Conservation (phyloP, 1,140 invertebrate genomes). For the Leptoteleia sp. region DNA sequence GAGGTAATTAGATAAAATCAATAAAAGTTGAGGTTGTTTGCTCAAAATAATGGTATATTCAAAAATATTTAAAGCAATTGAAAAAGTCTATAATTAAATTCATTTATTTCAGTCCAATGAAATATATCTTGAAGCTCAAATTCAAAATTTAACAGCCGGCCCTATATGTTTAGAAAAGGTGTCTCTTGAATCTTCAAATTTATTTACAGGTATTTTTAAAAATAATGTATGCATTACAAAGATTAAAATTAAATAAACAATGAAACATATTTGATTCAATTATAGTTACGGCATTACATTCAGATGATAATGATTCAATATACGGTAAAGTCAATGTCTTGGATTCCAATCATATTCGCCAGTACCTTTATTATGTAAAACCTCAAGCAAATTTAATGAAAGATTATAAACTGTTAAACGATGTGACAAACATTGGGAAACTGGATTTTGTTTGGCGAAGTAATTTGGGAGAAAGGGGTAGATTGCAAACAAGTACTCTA, state of each 20-base stretch:
- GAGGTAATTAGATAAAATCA: no score
- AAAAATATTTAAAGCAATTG: not conserved
- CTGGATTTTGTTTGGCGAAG: constrained; percentile 98
- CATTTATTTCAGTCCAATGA: constrained; percentile 89
- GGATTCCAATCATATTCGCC: constrained; percentile 89
- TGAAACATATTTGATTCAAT: no score
- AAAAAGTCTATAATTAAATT: not conserved
- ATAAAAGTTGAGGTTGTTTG: no score
- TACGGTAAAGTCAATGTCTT: constrained; percentile 93
- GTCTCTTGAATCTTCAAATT: constrained; percentile 92
- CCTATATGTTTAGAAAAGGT: constrained; percentile 96
- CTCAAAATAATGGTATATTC: not conserved
- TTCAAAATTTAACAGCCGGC: constrained; percentile 95
- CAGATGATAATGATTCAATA: constrained; percentile 85
- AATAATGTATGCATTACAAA: no score
- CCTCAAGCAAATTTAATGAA: constrained; percentile 88
- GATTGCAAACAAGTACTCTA: constrained; percentile 96
- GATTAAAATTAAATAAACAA: no score
- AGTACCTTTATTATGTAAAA: constrained; percentile 95
- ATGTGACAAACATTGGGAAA: constrained; percentile 96
- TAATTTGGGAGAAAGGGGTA: constrained; percentile 95
- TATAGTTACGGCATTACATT: constrained; percentile 85
- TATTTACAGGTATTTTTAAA: constrained; percentile 83
- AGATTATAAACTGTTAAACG: constrained; percentile 88
- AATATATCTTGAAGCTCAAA: constrained; percentile 97